Base-by-base conservation (phyloP, 2,797 vertebrate genomes). In the Enteromius argenteus region DNA sequence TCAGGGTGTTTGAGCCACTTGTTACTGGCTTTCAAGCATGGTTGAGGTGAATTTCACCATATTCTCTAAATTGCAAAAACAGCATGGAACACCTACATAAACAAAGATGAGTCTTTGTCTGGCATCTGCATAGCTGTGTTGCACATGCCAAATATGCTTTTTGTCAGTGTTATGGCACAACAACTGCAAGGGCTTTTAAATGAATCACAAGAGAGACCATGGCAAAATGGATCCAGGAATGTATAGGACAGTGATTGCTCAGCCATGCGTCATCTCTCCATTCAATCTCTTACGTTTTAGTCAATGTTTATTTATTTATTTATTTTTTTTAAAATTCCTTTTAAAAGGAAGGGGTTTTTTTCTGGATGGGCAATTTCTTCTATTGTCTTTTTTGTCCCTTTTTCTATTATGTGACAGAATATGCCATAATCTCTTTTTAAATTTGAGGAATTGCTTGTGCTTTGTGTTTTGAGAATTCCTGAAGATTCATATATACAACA, bases 171-270 rank as follows among this genome's bases (percentile, higher is more conserved):
- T 81, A 27, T 32, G 69, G 23, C 53, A 32, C 44, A 42, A 7
- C 79, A 71, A 51, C 79, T 71, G 51, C 17, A 23, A 35, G 13
- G 64, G 68, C 39, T 81, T 81, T 72, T 44, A 73, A 81, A 81
- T 73, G 27, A 73, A 81, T 81, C 39, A 73, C 13, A 39, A 58
- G 15, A 39, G 15, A 62, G 15, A 13, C 30, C 32, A 27, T 42
- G 51, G 19, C 37, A 71, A 21, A 42, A 23, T 73, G 19, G 19
- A 14, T 30, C 66, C 37, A 60, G 17, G 2, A 9, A 67, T 60
- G 51, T 60, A 30, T 39, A 32, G 19, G 13, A 32, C 44, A 53
- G 68, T 49, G 17, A 81, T 35, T 46, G 68, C 27, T 80, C 51
- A 42, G 72, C 14, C 19, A 81, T 35, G 13, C 15, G 14, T 14